Evolutionary conservation across 1,140 invertebrate species (phyloP).

Genomic region (Trichomalopsis sarcophagae): DNA sequence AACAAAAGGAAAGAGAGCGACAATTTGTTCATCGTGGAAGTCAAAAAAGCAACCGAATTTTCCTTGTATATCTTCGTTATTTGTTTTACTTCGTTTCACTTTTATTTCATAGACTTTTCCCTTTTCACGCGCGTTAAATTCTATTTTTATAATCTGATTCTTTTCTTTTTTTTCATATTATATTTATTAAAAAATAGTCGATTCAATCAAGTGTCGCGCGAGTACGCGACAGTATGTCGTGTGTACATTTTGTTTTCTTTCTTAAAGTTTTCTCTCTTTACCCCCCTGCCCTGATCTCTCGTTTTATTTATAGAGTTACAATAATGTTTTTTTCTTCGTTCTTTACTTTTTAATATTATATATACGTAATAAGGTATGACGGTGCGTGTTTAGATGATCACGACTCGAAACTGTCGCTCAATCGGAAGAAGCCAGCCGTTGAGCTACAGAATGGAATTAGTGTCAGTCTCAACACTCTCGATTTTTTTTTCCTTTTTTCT

Average conservation of each 20-base stretch:
- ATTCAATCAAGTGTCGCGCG: slow-evolving; percentile 43
- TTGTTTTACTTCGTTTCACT: slow-evolving; percentile 41
- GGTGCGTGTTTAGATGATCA: slow-evolving; percentile 56
- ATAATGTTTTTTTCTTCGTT: slow-evolving; percentile 13
- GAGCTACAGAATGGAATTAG: slow-evolving; percentile 54
- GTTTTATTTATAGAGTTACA: slow-evolving; percentile 18
- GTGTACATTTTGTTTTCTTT: slow-evolving; percentile 33
- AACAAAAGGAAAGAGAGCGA: slow-evolving; percentile 41
- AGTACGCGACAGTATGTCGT: slow-evolving; percentile 28
- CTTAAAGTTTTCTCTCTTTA: slow-evolving; percentile 1
- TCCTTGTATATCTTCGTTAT: slow-evolving; percentile 32
- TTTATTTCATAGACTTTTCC: slow-evolving; percentile 24
- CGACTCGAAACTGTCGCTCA: slow-evolving; percentile 55
- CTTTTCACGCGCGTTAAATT: slow-evolving; percentile 45
- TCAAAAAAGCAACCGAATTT: slow-evolving; percentile 53
- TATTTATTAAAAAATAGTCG: slow-evolving; percentile 55
- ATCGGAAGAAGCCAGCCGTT: slow-evolving; percentile 53
- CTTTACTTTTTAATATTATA: slow-evolving; percentile 44
- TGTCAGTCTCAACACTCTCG: slow-evolving; percentile 64
- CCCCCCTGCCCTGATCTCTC: slow-evolving; percentile 4
- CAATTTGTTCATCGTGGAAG: slow-evolving; percentile 41
- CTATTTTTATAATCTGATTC: slow-evolving; percentile 53
- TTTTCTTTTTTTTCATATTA: slow-evolving; percentile 32
- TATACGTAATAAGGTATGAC: slow-evolving; percentile 50
- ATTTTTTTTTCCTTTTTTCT: slow-evolving; percentile 39